Base-by-base conservation (phyloP, 2,113 vertebrate genomes). In the Spizaetus ornatus region DNA sequence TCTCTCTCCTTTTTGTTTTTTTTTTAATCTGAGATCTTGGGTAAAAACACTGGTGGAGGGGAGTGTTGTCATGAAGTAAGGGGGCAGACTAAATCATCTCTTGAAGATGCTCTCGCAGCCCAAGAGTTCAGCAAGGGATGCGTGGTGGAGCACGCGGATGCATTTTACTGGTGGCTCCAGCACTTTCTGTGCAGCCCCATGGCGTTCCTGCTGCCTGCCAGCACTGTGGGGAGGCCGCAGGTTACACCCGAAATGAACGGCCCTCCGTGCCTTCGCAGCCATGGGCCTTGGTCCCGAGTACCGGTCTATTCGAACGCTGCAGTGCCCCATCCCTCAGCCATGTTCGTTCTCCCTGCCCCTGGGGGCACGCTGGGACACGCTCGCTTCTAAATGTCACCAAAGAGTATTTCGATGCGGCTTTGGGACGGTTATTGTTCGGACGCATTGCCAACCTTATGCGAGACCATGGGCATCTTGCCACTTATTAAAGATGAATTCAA, bases 191-290 rank as follows among this genome's bases (percentile, higher is more conserved):
- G 18, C 43, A 52, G 66, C 27, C 48, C 32, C 29, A 16, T 1
- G 3, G 2, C 1, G 36, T 34, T 63, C 48, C 80, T 55, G 27
- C 32, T 2, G 1, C 4, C 2, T 13, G 38, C 42, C 36, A 31
- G 47, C 5, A 6, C 27, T 3, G 0, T 8, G 8, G 48, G 26
- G 55, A 63, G 38, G 29, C 55, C 0, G 1, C 4, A 13, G 42
- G 32, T 55, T 15, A 42, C 29, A 4, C 50, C 43, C 2, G 2
- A 42, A 40, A 58, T 0, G 1, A 14, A 16, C 0, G 4, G 38
- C 4, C 4, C 52, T 6, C 3, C 0, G 1, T 17, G 9, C 40
- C 42, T 40, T 23, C 2, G 1, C 21, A 45, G 53, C 32, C n/a
- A 7, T 2, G 1, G 36, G 32, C 45, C 36, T 52, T 9, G 0